These are phyloP conservation scores for Xyrauchen texanus DNA, from an alignment of 2,113 vertebrate genomes.

Conservation along the genomic window DNA sequence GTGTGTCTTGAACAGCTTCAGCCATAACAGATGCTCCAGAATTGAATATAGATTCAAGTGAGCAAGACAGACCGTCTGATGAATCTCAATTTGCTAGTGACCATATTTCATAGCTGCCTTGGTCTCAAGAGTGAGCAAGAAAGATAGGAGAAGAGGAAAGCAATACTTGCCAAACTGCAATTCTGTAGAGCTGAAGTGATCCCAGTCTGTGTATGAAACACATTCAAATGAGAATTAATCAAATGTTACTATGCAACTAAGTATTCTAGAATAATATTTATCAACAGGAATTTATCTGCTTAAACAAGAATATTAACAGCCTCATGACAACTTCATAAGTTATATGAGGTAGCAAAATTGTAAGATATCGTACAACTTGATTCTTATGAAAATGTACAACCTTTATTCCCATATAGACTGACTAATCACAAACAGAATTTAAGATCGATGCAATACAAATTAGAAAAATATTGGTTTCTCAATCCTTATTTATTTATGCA, in stretches of 20 bases:
- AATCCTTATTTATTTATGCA: no score
- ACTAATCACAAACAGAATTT: no score
- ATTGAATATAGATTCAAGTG: conserved; percentile 76
- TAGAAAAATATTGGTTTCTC: no score
- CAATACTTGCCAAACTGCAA: conserved; percentile 63
- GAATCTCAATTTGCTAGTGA: conserved; percentile 76
- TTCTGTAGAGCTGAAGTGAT: conserved; percentile 44
- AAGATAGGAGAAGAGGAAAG: conserved; percentile 44
- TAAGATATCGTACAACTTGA: no score
- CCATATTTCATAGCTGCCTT: conserved; percentile 70
- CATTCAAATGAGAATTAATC: conserved; percentile 16
- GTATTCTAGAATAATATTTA: no score
- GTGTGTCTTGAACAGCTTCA: conserved; percentile 52
- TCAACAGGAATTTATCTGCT: no score
- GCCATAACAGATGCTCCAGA: conserved; percentile 74
- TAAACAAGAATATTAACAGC: no score
- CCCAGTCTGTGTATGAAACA: conserved; percentile 39
- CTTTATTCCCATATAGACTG: no score
- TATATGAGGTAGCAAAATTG: no score
- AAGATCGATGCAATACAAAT: no score
- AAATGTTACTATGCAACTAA: background rate
- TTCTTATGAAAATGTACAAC: no score
- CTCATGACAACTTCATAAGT: no score
- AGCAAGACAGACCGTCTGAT: conserved; percentile 72
- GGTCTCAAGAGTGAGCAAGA: conserved; percentile 55